Base-by-base conservation (phyloP, 2,888 invertebrate species). In the Caenorhabditis zanzibari region DNA sequence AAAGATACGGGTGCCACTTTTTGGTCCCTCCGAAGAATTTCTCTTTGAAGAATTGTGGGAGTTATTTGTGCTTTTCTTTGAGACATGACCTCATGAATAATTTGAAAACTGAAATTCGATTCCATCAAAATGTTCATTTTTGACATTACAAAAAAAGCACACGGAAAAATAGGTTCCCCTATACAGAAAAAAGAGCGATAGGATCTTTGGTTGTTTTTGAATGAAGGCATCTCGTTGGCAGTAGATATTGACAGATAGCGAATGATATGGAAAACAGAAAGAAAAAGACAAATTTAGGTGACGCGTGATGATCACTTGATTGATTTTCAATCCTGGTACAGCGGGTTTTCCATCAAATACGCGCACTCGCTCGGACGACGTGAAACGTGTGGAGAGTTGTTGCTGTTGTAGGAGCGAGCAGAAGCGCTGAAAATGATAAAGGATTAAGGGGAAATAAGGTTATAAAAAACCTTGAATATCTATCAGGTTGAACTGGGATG, bases 341-440 rank as follows among this genome's bases (percentile, higher is more conserved):
- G 84, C 26, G 88, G 88, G 59, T 88, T 88, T 72, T 87, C 86
- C 81, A 88, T 87, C 64, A 87, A 54, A 63, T 81, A 82, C 10
- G 87, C 86, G 80, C 88, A 88, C 58, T 88, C 88, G 16, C 86
- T 86, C 16, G 84, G 84, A 28, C 76, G 64, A 47, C 86, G 75
- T n/a, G 84, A 81, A 28, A 64, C 52, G 35, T 81, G 82, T 44
- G 86, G 86, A 56, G 81, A 84, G 49, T 72, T 81, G 35, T 66
- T 68, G 58, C 75, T 81, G 35, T 66, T 68, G 58, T 68, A 77
- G 14, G 85, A 85, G 16, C 84, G 73, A 41, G 83, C 84, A 4
- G 86, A 85, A 16, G 84, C 82, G 47, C 85, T 85, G 85, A 52
- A 77, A 76, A 12, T 28, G 26, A n/a, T 54, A 12, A 0, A 10